Evolutionary conservation across 2,797 vertebrate species (phyloP).

Genomic region (Hoplostethus atlanticus): DNA sequence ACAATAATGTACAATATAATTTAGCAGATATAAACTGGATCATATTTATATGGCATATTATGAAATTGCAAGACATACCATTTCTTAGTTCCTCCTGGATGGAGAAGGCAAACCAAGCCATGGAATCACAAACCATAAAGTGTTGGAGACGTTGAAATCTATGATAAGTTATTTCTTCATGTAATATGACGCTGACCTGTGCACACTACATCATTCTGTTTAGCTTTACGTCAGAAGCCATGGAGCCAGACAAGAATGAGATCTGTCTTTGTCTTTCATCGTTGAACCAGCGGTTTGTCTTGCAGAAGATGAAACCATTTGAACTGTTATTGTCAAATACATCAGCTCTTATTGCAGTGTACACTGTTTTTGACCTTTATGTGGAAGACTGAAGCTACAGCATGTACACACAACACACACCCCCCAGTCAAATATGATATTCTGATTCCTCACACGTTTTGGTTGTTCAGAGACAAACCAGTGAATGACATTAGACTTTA

Average conservation of each 20-base stretch:
- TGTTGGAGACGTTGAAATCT: conserved; percentile 46
- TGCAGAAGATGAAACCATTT: neutral
- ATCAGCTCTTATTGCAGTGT: neutral
- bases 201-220: conserved; percentile 23
- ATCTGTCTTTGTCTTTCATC: neutral
- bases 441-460: too few relatives aligned
- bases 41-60: neutral
- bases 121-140: conserved; percentile 19
- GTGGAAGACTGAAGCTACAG: neutral
- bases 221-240: conserved; percentile 45
- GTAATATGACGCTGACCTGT: conserved; percentile 42
- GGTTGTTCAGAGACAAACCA: conserved; percentile 4
- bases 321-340: neutral
- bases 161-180: conserved; percentile 63
- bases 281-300: neutral
- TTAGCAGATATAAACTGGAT: conserved; percentile 44
- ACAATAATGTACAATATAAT: conserved; percentile 31
- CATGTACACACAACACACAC: neutral
- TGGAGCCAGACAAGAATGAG: conserved; percentile 13
- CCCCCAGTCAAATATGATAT: neutral
- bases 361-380: neutral
- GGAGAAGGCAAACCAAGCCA: conserved; percentile 35
- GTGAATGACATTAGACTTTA: neutral
- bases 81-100: neutral
- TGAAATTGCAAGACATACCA: neutral